Conservation (phyloP, 2,888 invertebrate genomes). For the Heterodera filipjevi region DNA sequence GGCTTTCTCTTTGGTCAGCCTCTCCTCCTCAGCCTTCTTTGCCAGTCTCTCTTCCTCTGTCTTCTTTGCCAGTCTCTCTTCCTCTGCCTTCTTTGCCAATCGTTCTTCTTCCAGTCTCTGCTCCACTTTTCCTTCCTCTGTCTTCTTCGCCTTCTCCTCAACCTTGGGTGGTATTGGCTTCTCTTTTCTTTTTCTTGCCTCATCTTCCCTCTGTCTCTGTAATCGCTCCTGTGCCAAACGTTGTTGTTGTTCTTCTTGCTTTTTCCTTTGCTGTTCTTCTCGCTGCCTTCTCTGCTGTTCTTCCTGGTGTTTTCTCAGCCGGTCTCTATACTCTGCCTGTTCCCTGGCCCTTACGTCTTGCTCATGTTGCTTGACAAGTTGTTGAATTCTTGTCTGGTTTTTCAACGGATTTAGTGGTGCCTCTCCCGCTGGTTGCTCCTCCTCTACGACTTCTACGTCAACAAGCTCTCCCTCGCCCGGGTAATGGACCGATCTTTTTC, state of each 20-base stretch:
- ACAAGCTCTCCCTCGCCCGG: not conserved
- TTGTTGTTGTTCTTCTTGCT: not conserved
- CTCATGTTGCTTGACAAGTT: not conserved
- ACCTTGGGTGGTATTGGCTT: too few species aligned
- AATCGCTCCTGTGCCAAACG: too few species aligned
- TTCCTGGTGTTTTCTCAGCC: not conserved
- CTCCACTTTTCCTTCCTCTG: too few species aligned
- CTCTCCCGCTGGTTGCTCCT: not conserved
- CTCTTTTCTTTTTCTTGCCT: too few species aligned
- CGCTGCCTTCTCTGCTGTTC: not conserved
- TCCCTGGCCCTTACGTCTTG: not conserved
- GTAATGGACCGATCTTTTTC: not conserved
- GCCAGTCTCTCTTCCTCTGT: too few species aligned
- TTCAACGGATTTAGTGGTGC: not conserved
- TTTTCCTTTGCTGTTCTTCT: not conserved
- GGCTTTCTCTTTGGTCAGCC: not conserved
- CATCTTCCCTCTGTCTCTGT: not conserved
- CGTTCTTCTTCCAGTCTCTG: too few species aligned
- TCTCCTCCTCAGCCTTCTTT: too few species aligned
- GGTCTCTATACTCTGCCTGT: not conserved
- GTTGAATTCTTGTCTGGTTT: not conserved
- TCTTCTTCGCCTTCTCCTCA: not conserved
- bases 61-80: not conserved
- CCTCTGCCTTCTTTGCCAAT: not conserved
- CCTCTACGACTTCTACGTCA: not conserved